Base-by-base conservation (phyloP, 2,888 invertebrate genomes). In the Brachylomia viminalis region DNA sequence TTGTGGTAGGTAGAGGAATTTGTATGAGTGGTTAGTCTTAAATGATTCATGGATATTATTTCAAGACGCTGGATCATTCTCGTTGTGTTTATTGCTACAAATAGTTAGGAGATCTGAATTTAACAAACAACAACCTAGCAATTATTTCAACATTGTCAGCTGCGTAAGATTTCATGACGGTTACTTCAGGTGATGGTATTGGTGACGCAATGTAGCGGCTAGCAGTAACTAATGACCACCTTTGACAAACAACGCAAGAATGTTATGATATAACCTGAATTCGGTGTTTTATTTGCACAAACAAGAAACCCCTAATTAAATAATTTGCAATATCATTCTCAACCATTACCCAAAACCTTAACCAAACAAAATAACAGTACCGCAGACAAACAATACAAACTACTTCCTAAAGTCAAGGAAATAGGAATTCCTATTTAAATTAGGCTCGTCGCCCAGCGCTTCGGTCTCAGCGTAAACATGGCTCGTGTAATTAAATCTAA, bases 401-500 rank as follows among this genome's bases (percentile, higher is more conserved):
- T 47, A 61, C 64, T 72, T 76, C 62, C 68, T 72, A 71, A 79
- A 80, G 62, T 45, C 52, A 67, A 72, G 79, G 82, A 86, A 78
- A 80, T 78, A 78, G 71, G 64, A 74, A 80, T 82, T 80, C 70
- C 71, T 79, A 82, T 87, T 85, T 79, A 80, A 85, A 87, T 87
- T 73, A 76, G 73, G 38, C 67, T 58, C 70, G 20, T 20, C 13
- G 23, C 62, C 54, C 69, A 61, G 42, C 38, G 77, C 66, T 71
- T 72, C 56, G 71, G 76, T 72, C 61, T 58, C 42, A 70, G 61
- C 62, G 66, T 87, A 79, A 80, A 86, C 80, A 80, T 59, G 58
- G 64, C 38, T 59, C 66, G 66, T 66, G 82, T 79, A 88, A 86
- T 87, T 88, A 88, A 87, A 86, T 85, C 80, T 83, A 85, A 85